Evolutionary conservation across 2,888 invertebrate genomes (phyloP).

Genomic region (Machimus rusticus): DNA sequence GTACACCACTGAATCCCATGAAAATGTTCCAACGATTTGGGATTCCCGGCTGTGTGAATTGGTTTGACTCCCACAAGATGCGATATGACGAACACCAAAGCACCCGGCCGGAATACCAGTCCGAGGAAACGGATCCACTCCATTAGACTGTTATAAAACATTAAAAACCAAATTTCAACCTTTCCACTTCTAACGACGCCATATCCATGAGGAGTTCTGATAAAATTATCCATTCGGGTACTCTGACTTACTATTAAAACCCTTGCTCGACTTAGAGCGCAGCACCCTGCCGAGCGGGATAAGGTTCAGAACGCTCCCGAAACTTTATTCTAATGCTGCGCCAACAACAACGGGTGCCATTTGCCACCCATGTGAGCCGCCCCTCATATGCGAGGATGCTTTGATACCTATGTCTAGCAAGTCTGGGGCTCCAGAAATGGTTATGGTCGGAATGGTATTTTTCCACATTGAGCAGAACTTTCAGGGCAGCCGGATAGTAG

Average conservation of each 20-base stretch:
- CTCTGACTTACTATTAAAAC: constrained; percentile 38
- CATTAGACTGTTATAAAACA: constrained; percentile 36
- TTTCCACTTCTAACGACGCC: constrained; percentile 24
- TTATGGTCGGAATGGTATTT: constrained; percentile 32
- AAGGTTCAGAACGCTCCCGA: neutral
- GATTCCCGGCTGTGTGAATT: constrained; percentile 17
- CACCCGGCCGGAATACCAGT: neutral
- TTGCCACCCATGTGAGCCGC: neutral
- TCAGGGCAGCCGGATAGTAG: constrained; percentile 11
- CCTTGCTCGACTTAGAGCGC: neutral
- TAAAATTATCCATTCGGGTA: constrained; percentile 39
- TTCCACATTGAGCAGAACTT: constrained; percentile 22
- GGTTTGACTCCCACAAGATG: constrained; percentile 2
- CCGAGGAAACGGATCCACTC: neutral
- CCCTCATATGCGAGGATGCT: neutral
- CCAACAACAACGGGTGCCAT: constrained; percentile 14
- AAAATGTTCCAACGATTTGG: constrained; percentile 22
- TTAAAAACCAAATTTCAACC: constrained; percentile 41
- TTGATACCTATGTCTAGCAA: constrained; percentile 22
- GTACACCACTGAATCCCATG: constrained; percentile 4
- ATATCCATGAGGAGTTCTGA: constrained; percentile 35
- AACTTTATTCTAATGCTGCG: constrained; percentile 39
- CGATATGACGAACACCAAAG: constrained; percentile 1
- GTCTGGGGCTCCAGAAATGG: constrained; percentile 12
- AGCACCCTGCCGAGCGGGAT: neutral